These are phyloP conservation scores for Pelobates cultripes DNA, from an alignment of 2,797 vertebrate genomes.

Conservation along the genomic window DNA sequence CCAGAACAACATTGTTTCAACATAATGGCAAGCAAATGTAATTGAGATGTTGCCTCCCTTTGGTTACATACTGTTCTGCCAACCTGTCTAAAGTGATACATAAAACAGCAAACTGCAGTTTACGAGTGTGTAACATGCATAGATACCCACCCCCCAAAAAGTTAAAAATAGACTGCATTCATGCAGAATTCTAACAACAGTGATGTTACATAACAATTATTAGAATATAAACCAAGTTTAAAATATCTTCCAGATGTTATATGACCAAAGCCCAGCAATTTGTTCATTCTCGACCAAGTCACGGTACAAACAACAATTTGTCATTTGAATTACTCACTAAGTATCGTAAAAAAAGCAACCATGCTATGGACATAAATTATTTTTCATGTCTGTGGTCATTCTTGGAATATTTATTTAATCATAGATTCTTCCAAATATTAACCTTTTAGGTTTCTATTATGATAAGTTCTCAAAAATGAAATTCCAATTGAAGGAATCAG, in stretches of 20 bases:
- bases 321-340: background rate
- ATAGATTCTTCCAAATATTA: no score
- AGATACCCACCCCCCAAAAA: background rate
- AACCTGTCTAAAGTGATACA: background rate
- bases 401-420: no score
- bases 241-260: conserved; percentile 21
- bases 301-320: conserved; percentile 1
- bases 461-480: no score
- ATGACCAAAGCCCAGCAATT: background rate
- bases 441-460: no score
- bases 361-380: background rate
- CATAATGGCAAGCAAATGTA: no score
- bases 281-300: background rate
- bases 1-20: no score
- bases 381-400: no score
- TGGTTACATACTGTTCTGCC: no score
- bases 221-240: background rate
- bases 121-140: background rate
- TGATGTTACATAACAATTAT: background rate
- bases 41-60: no score
- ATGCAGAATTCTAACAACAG: background rate
- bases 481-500: no score
- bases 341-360: background rate
- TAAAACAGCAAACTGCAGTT: background rate
- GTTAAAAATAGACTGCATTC: background rate